phyloP scores from a whole-genome alignment of 2,797 vertebrate genomes.

The Hipposideros larvatus region DNA sequence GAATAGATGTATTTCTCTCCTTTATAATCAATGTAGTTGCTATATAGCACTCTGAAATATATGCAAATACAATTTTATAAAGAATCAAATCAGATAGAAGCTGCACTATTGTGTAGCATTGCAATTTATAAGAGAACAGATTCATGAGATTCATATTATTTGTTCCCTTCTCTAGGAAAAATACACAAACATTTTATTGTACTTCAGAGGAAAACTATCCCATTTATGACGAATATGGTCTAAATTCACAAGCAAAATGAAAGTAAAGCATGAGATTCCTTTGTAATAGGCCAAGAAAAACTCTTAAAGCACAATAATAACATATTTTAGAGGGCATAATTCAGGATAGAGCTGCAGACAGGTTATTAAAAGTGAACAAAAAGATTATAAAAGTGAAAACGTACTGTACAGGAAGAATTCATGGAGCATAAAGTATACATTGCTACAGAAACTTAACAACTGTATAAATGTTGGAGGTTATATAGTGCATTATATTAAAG shows the following conservation, averaged over 20 bases:
- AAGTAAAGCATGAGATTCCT: conserved; percentile 67
- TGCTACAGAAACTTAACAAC: conserved; percentile 51
- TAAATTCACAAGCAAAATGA: conserved; percentile 73
- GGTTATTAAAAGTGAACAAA: conserved; percentile 77
- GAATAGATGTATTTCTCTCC: neutral
- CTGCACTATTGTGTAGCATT: neutral
- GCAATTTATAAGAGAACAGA: conserved; percentile 47
- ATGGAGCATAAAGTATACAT: conserved; percentile 60
- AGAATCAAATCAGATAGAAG: conserved; percentile 48
- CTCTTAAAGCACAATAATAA: conserved; percentile 61
- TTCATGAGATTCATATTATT: conserved; percentile 69
- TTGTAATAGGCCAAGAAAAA: conserved; percentile 65
- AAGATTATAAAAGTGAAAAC: conserved; percentile 75
- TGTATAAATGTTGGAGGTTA: conserved; percentile 36
- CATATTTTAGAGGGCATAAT: conserved; percentile 67
- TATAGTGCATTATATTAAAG: conserved; percentile 22
- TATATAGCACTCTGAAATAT: conserved; percentile 41
- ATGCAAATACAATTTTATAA: conserved; percentile 73
- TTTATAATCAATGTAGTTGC: neutral
- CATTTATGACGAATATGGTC: conserved; percentile 71
- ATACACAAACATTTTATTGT: conserved; percentile 73
- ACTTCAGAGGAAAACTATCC: conserved; percentile 69
- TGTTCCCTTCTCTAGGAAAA: conserved; percentile 56
- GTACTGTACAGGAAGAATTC: conserved; percentile 50
- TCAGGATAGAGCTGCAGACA: conserved; percentile 61